Percentiles rank a stretch among this genome's conserved stretches.
Conservation (phyloP, 2,888 invertebrate species). For the Polia nebulosa region DNA sequence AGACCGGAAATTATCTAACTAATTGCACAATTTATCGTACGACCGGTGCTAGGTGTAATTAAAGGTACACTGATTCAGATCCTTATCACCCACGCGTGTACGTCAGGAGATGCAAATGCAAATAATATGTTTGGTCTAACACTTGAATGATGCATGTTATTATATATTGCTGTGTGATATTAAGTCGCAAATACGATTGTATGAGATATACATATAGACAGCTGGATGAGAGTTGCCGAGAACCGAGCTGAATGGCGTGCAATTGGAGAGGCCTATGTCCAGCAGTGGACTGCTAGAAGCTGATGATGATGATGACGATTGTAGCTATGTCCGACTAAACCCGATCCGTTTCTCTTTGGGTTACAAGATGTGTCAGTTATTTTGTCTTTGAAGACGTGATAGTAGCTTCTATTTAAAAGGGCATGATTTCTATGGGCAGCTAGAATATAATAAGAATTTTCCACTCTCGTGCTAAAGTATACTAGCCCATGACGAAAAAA, state of each 20-base stretch:
- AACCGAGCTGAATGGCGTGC: too few species aligned
- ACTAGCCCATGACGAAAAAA: background rate
- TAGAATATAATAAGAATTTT: background rate
- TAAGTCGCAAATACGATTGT: background rate
- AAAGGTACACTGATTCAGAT: constrained; percentile 27
- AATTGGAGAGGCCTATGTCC: too few species aligned
- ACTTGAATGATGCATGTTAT: constrained; percentile 7
- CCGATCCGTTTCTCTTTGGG: background rate
- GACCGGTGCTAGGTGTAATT: constrained; percentile 12
- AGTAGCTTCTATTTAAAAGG: too few species aligned
- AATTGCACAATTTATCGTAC: constrained; percentile 27
- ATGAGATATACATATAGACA: too few species aligned
- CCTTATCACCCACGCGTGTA: constrained; percentile 36
- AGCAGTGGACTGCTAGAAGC: too few species aligned
- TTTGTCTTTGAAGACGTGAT: background rate
- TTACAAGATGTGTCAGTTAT: background rate
- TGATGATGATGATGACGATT: too few species aligned
- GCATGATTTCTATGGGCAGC: background rate
- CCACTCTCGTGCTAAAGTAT: background rate
- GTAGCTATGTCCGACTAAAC: background rate
- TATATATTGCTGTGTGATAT: background rate
- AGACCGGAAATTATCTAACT: constrained; percentile 18
- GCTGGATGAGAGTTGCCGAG: too few species aligned
- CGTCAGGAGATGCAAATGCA: constrained; percentile 21
- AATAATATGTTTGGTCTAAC: constrained; percentile 11